Evolutionary conservation across 2,797 vertebrate genomes (phyloP).

Genomic region (Poeciliopsis turneri): DNA sequence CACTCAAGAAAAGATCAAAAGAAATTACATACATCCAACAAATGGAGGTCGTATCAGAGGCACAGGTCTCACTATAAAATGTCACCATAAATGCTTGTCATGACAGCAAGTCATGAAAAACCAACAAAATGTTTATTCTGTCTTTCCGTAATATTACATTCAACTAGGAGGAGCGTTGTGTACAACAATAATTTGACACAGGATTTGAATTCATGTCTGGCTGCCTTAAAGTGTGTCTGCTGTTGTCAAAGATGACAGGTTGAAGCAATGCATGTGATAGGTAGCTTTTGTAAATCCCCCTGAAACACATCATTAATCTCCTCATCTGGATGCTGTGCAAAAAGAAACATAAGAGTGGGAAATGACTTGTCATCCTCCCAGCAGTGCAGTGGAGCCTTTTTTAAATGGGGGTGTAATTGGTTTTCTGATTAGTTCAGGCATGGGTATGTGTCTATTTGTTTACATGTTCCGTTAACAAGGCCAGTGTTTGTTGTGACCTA

Average conservation of each 20-base stretch:
- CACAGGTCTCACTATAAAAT: conserved; percentile 39
- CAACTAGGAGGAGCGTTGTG: conserved; percentile 54
- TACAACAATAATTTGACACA: conserved; percentile 46
- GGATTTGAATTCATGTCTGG: conserved; percentile 59
- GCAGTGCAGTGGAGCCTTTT: conserved; percentile 73
- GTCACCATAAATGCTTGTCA: conserved; percentile 44
- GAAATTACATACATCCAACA: conserved; percentile 30
- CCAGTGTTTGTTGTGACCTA: conserved; percentile 75
- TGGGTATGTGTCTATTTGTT: conserved; percentile 75
- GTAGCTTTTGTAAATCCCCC: conserved; percentile 72
- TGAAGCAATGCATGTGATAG: conserved; percentile 67
- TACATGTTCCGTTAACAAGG: conserved; percentile 80
- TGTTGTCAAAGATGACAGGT: conserved; percentile 71
- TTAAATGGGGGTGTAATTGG: conserved; percentile 75
- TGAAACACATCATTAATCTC: conserved; percentile 77
- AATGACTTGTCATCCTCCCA: conserved; percentile 76
- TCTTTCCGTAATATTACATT: conserved; percentile 46
- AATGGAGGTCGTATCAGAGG: background rate
- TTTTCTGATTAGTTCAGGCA: conserved; percentile 76
- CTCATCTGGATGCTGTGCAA: conserved; percentile 74
- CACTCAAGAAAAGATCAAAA: conserved; percentile 50
- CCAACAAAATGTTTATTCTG: conserved; percentile 15
- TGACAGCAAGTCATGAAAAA: conserved; percentile 19
- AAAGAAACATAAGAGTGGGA: conserved; percentile 72
- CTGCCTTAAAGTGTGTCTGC: conserved; percentile 61